A percentile compares a stretch with the other conserved stretches of the same genome.
Evolutionary conservation across 2,797 vertebrate genomes (phyloP).

Genomic region (Protosalanx chinensis): DNA sequence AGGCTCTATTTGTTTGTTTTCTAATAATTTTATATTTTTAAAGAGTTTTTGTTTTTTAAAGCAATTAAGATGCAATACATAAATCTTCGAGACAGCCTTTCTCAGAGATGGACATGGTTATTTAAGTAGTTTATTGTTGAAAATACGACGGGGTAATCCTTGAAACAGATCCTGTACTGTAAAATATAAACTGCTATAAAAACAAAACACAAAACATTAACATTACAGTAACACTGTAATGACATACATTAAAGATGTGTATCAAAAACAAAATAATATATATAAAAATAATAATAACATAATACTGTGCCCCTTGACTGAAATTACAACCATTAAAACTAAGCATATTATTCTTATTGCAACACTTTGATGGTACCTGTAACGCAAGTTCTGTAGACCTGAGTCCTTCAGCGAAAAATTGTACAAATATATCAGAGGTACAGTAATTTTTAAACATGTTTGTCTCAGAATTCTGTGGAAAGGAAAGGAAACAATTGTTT

Average conservation of each 20-base stretch:
- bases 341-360: constrained; percentile 46
- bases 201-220: constrained; percentile 33
- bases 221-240: constrained; percentile 44
- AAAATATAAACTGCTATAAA: constrained; percentile 56
- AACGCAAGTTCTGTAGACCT: constrained; percentile 52
- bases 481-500: constrained; percentile 16
- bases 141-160: constrained; percentile 35
- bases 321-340: constrained; percentile 38
- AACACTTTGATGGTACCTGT: constrained; percentile 50
- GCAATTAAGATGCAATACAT: constrained; percentile 79
- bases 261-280: constrained; percentile 48
- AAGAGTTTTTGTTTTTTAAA: constrained; percentile 52
- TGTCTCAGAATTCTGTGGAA: constrained; percentile 34
- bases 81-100: constrained; percentile 60
- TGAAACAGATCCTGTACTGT: constrained; percentile 52
- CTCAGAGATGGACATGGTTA: constrained; percentile 54
- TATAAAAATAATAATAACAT: constrained; percentile 54
- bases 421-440: constrained; percentile 19
- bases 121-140: constrained; percentile 50
- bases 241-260: constrained; percentile 38
- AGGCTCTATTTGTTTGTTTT: constrained; percentile 57
- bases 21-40: constrained; percentile 53
- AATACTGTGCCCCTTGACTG: constrained; percentile 9
- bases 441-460: constrained; percentile 27
- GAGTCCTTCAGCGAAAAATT: constrained; percentile 28